These are phyloP conservation scores for Drosophila elegans DNA, from an alignment of 1,140 invertebrate species.

Conservation along the genomic window DNA sequence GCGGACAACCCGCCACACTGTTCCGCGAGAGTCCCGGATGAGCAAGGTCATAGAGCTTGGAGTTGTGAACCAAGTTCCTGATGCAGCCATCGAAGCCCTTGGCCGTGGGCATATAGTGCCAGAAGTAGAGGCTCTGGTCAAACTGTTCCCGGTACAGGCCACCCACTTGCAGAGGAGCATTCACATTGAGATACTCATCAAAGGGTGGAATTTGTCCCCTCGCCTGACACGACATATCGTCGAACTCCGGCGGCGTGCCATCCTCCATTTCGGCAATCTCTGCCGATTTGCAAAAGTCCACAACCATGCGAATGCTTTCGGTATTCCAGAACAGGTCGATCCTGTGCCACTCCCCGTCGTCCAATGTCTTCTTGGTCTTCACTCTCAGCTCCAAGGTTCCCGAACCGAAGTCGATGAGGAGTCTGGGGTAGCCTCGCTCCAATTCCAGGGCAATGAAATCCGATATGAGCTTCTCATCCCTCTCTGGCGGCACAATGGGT, in stretches of 20 bases:
- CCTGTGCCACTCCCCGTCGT: slow-evolving; percentile 98
- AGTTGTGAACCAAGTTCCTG: slow-evolving; percentile 97
- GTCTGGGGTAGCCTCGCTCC: slow-evolving; percentile 94
- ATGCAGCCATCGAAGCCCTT: slow-evolving; percentile 98
- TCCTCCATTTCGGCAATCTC: slow-evolving; percentile 95
- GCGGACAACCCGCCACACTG: slow-evolving; percentile 94
- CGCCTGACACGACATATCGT: slow-evolving; percentile 95
- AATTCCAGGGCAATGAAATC: slow-evolving; percentile 98
- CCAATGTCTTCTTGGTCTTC: slow-evolving; percentile 93
- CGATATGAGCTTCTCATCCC: slow-evolving; percentile 94
- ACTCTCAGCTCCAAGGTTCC: slow-evolving; percentile 95
- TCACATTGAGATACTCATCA: slow-evolving; percentile 98
- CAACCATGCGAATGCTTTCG: slow-evolving; percentile 95
- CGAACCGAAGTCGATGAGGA: slow-evolving; percentile 97
- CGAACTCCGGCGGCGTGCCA: slow-evolving; percentile 93
- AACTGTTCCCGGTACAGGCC: slow-evolving; percentile 94
- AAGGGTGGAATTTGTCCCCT: slow-evolving; percentile 95
- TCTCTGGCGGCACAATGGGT: slow-evolving; percentile 95
- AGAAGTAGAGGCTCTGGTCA: slow-evolving; percentile 93
- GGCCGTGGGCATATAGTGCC: slow-evolving; percentile 93
- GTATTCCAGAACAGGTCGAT: slow-evolving; percentile 98
- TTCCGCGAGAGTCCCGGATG: slow-evolving; percentile 93
- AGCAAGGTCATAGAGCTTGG: slow-evolving; percentile 96
- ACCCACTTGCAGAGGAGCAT: slow-evolving; percentile 96
- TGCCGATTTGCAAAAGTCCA: slow-evolving; percentile 95